Base-by-base conservation (phyloP, 2,888 invertebrate species). In the Nipponacmea schrenckii region DNA sequence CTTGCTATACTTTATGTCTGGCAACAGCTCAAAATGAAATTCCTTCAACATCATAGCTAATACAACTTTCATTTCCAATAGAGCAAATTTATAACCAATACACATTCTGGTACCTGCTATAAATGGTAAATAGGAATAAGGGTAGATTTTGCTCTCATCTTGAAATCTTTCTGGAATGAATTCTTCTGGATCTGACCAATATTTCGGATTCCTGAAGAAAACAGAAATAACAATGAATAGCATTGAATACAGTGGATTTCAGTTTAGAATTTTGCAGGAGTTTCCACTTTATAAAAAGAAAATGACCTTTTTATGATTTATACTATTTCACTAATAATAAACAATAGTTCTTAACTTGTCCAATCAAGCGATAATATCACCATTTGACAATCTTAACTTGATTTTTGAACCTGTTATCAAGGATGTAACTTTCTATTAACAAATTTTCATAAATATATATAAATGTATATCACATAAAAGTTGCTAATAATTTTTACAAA, bases 161-260 rank as follows among this genome's bases (percentile, higher is more conserved):
- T 76, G 64, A 66, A 83, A 84, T 17, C 84, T 73, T 17, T 83
- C 84, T 10, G 85, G 85, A 26, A 67, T 74, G 70, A 84, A 84
- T 14, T 66, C 67, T 14, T 77, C 75, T n/a, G 84, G 83, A 31
- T 79, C 77, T 12, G 78, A 75, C 78, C 80, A 83, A 67, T 80
- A 70, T 24, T 75, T 74, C 1, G 79, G 73, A 63, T 77, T 72
- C 46, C 81, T 80, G 73, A 12, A 72, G 71, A 63, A 71, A 10
- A 63, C 10, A 20, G 17, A 64, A n/a, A 8, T 20, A 39, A 44
- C 24, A 62, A 46, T 5, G 64, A 63, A 27, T n/a, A n/a, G n/a
- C n/a, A n/a, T n/a, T n/a, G 12, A 50, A n/a, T 64, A 3, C 39
- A 20, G 14, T 7, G 45, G 44, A 31, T 44, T 26, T 20, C 20